These are phyloP conservation scores for Gracilinanus agilis DNA, from an alignment of 2,113 vertebrate species.

Conservation along the genomic window DNA sequence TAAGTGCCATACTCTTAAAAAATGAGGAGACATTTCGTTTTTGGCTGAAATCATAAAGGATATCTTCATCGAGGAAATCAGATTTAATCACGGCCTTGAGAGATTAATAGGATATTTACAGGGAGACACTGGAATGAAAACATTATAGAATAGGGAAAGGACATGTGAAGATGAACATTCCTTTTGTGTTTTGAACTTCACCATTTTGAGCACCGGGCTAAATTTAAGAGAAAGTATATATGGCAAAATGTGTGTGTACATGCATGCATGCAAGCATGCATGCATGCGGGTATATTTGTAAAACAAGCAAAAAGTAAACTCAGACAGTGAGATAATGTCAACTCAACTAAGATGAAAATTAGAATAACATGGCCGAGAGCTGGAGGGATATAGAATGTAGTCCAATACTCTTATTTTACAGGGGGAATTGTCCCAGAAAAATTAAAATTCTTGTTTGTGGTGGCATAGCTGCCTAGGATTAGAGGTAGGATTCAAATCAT, in stretches of 20 bases:
- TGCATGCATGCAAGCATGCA: background rate
- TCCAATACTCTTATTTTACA: background rate
- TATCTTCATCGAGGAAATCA: too few relatives aligned
- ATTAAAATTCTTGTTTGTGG: background rate
- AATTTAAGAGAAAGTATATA: background rate
- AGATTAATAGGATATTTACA: background rate
- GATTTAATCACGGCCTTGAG: background rate
- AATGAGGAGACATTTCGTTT: background rate
- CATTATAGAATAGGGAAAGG: background rate
- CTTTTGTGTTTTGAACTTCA: background rate
- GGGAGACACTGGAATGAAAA: background rate
- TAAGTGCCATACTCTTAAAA: background rate
- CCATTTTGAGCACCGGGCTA: background rate
- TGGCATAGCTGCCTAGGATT: background rate
- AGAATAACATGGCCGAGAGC: background rate
- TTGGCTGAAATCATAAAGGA: background rate
- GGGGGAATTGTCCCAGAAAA: background rate
- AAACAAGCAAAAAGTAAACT: background rate
- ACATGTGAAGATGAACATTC: background rate
- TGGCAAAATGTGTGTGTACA: background rate
- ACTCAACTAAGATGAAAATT: background rate
- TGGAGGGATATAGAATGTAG: background rate
- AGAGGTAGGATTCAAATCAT: background rate
- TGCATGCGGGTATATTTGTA: background rate
- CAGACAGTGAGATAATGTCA: background rate